phyloP scores from a whole-genome alignment of 2,888 invertebrate species.

The Sesia apiformis region DNA sequence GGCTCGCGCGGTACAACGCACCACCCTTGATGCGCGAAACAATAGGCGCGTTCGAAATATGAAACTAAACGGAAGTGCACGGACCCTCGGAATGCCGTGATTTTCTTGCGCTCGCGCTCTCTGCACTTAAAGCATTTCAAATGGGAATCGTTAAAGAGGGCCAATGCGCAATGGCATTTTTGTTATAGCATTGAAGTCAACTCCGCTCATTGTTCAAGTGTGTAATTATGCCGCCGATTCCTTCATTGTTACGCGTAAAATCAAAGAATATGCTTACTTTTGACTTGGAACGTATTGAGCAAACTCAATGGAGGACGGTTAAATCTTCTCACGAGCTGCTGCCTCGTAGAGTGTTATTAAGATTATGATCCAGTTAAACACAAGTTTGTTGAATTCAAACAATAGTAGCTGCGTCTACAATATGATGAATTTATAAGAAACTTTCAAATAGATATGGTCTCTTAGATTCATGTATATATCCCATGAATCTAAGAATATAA shows the following conservation, averaged over 20 bases:
- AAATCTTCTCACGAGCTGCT: conserved; percentile 66
- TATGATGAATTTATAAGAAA: too few relatives aligned
- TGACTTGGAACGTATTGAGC: conserved; percentile 58
- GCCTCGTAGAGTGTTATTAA: conserved; percentile 22
- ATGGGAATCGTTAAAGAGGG: conserved; percentile 40
- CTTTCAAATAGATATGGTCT: too few relatives aligned
- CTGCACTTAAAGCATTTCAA: conserved; percentile 29
- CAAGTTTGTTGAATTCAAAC: not conserved
- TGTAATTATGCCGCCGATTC: conserved; percentile 62
- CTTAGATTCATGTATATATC: too few relatives aligned
- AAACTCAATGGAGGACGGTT: conserved; percentile 62
- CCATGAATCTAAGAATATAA: too few relatives aligned
- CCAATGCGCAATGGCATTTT: conserved; percentile 48
- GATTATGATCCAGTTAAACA: not conserved
- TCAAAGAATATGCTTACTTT: conserved; percentile 70
- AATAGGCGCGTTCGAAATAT: conserved; percentile 46
- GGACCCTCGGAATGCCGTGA: conserved; percentile 62
- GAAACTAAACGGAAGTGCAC: conserved; percentile 67
- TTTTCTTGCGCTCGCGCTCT: conserved; percentile 63
- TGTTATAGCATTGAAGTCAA: conserved; percentile 63
- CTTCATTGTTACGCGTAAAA: conserved; percentile 60
- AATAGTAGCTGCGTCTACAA: not conserved
- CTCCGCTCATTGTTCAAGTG: conserved; percentile 57
- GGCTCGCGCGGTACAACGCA: conserved; percentile 13
- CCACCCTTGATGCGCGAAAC: conserved; percentile 54